Evolutionary conservation across 2,888 invertebrate genomes (phyloP), one percentile per base, ranked within the genome.

Genomic region (Tinea semifulvella): DNA sequence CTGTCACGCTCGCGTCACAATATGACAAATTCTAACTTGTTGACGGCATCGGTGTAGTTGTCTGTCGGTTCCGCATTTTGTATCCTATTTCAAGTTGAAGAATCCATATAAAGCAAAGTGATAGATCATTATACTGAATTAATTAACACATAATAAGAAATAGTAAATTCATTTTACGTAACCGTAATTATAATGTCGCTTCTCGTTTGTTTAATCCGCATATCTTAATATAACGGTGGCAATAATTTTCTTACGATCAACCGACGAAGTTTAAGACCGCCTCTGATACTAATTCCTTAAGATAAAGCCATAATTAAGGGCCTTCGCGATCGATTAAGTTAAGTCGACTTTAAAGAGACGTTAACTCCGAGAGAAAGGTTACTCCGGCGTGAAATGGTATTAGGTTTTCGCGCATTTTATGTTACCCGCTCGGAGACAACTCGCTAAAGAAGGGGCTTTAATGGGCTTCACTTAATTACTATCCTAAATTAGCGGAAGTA

Each of bases 351-450:
- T 73, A 79, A 79, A 77, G 66, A 75, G 79, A 79, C 77, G 77
- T 65, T 81, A 81, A 81, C 79, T 77, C 69, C 61, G 52, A 59
- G 66, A 72, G 81, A 82, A 79, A 75, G 81, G 81, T 79, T 79
- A 80, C 76, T 79, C 77, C 73, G 65, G 63, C 79, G 80, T 81
- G 77, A 79, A 81, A 81, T 80, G 76, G 77, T 70, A 75, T 81
- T 80, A 81, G 76, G 76, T 79, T 77, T 77, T 79, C 76, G 70
- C 74, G 73, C 74, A 66, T 75, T 79, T 77, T 73, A 72, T 73
- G 61, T 61, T 55, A 57, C 58, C 60, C 49, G 55, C 61, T 60
- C 61, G 55, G 56, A 59, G 70, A 68, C 67, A 65, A 76, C 66
- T 68, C 65, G 76, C 74, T 75, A 75, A 77, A 75, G 74, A 75